Evolutionary conservation across 2,113 vertebrate species (phyloP).

Genomic region (Oreochromis spilurus): DNA sequence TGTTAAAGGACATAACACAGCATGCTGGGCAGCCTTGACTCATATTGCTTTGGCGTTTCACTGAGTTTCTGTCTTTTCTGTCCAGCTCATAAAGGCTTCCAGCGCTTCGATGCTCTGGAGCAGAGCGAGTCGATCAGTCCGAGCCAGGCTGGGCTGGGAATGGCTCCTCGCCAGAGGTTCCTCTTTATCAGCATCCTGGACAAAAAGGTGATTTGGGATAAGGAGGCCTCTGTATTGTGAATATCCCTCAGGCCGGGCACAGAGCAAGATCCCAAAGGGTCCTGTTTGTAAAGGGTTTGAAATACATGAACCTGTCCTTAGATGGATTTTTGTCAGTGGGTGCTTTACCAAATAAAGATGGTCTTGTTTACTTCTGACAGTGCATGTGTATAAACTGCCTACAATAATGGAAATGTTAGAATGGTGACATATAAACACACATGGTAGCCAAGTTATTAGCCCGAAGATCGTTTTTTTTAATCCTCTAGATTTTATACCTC

Average conservation of each 20-base stretch:
- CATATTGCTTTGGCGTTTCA: not conserved
- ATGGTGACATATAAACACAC: not conserved
- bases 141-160: constrained; percentile 57
- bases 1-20: not conserved
- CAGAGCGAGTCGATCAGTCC: constrained; percentile 70
- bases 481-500: not conserved
- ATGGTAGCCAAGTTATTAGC: not conserved
- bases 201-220: constrained; percentile 80
- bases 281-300: not conserved
- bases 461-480: not conserved
- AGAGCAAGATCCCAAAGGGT: not conserved
- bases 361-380: not conserved
- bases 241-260: not conserved
- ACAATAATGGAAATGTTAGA: not conserved
- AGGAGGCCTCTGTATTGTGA: not conserved
- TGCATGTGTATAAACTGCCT: not conserved
- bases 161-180: constrained; percentile 87
- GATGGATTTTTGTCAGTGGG: not conserved
- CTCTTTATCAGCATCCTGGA: constrained; percentile 81
- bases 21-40: not conserved
- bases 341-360: not conserved
- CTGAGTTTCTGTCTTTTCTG: not conserved
- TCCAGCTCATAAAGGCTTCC: constrained; percentile 88
- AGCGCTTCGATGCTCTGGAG: constrained; percentile 89
- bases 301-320: not conserved